These are phyloP conservation scores for Drosophila dives DNA, from an alignment of 2,888 invertebrate genomes.

Conservation along the genomic window DNA sequence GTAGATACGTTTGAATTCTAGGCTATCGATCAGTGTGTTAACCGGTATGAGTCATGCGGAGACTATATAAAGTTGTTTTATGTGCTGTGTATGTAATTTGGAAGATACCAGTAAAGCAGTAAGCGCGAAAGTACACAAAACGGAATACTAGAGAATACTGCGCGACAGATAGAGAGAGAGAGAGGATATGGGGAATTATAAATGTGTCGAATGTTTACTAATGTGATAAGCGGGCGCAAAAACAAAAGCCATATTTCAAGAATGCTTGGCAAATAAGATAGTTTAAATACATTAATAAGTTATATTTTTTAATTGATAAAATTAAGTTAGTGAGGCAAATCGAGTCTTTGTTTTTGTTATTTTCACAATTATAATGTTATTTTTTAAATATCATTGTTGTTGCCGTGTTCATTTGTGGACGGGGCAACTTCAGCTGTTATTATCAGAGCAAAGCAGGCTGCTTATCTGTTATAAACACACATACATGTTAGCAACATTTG, in stretches of 20 bases:
- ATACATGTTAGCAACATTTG: slow-evolving; percentile 9
- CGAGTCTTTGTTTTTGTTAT: slow-evolving; percentile 6
- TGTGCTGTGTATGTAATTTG: slow-evolving; percentile 41
- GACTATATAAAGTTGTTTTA: slow-evolving; percentile 40
- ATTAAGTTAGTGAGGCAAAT: slow-evolving; percentile 40
- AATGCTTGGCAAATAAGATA: slow-evolving; percentile 49
- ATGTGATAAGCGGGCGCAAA: slow-evolving; percentile 55
- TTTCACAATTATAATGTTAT: slow-evolving; percentile 12
- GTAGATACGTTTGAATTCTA: slow-evolving; percentile 15
- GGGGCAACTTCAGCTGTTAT: slow-evolving; percentile 51
- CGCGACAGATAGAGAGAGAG: slow-evolving; percentile 6
- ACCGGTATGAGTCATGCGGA: slow-evolving; percentile 52
- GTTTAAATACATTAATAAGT: slow-evolving; percentile 54
- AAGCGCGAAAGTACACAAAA: slow-evolving; percentile 23
- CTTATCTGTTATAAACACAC: slow-evolving; percentile 36
- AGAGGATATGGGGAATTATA: slow-evolving; percentile 15
- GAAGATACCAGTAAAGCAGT: slow-evolving; percentile 49
- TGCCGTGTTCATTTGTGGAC: slow-evolving; percentile 3
- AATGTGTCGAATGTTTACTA: slow-evolving; percentile 56
- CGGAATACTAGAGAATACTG: slow-evolving; percentile 17
- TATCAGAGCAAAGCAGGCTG: slow-evolving; percentile 42
- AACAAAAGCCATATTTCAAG: slow-evolving; percentile 24
- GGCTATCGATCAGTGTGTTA: slow-evolving; percentile 25
- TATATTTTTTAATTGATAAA: slow-evolving; percentile 31
- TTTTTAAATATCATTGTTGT: slow-evolving; percentile 3